Percentiles rank a stretch among this genome's conserved stretches.
Evolutionary conservation across 2,888 invertebrate genomes (phyloP).

Genomic region (Caenorhabditis plicata): DNA sequence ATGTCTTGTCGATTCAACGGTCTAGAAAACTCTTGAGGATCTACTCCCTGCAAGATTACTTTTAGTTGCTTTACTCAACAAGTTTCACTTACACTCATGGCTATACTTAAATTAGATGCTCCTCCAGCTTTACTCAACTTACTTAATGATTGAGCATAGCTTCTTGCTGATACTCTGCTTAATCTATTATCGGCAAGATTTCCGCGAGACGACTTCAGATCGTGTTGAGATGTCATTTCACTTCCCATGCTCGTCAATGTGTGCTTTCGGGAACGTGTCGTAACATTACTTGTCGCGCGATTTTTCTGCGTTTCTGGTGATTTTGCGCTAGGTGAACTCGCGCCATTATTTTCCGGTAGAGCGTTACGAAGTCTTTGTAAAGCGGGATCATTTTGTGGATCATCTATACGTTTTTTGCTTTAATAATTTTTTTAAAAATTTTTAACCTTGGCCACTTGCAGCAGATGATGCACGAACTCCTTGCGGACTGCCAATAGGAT

Average conservation of each 20-base stretch:
- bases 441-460: slow-evolving; percentile 5
- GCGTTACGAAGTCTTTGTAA: slow-evolving; percentile 41
- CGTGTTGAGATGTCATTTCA: slow-evolving; percentile 44
- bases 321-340: slow-evolving; percentile 23
- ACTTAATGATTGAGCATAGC: slow-evolving; percentile 61
- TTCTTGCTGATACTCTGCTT: slow-evolving; percentile 44
- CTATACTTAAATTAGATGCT: slow-evolving; percentile 55
- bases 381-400: slow-evolving; percentile 22
- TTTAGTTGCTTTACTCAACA: slow-evolving; percentile 1
- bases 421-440: neutral
- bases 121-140: slow-evolving; percentile 51
- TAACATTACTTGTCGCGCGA: slow-evolving; percentile 4
- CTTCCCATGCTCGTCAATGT: slow-evolving; percentile 51
- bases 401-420: neutral
- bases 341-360: slow-evolving; percentile 43
- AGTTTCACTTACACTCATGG: slow-evolving; percentile 49
- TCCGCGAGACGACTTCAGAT: slow-evolving; percentile 49
- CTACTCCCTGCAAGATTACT: slow-evolving; percentile 50
- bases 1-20: slow-evolving; percentile 77
- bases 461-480: slow-evolving; percentile 16
- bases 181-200: slow-evolving; percentile 32
- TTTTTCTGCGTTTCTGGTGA: slow-evolving; percentile 18
- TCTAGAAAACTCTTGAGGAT: slow-evolving; percentile 58
- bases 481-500: slow-evolving; percentile 22
- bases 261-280: slow-evolving; percentile 29